Conservation (phyloP, 2,888 invertebrate species). For the Xanthorhoe spadicearia region DNA sequence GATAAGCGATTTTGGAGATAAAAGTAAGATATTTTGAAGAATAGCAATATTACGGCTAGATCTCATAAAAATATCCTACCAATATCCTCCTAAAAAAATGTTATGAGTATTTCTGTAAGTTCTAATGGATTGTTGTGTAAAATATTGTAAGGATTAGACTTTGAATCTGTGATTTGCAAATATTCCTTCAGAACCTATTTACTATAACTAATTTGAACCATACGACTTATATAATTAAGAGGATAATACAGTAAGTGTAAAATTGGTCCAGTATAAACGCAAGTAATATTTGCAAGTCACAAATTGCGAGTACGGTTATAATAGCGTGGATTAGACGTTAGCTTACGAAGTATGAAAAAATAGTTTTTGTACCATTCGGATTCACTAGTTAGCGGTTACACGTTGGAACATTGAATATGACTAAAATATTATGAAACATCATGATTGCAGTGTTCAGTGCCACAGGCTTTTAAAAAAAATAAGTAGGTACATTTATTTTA, state of each 20-base stretch:
- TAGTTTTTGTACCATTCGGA: slow-evolving; percentile 81
- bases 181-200: slow-evolving; percentile 2
- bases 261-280: slow-evolving; percentile 10
- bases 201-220: background rate
- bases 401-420: slow-evolving; percentile 57
- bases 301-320: slow-evolving; percentile 23
- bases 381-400: slow-evolving; percentile 73
- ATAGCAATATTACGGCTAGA: slow-evolving; percentile 32
- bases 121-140: slow-evolving; percentile 59
- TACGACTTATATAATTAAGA: slow-evolving; percentile 8
- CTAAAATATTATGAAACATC: slow-evolving; percentile 17
- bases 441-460: slow-evolving; percentile 3
- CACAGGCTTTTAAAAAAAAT: slow-evolving; percentile 4
- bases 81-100: slow-evolving; percentile 29
- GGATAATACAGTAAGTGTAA: slow-evolving; percentile 5
- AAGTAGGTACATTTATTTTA: no score
- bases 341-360: slow-evolving; percentile 70
- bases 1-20: slow-evolving; percentile 15
- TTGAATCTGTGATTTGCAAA: slow-evolving; percentile 16
- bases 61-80: slow-evolving; percentile 37
- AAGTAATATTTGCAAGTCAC: slow-evolving; percentile 19
- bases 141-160: slow-evolving; percentile 72
- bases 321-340: slow-evolving; percentile 61
- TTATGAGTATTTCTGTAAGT: slow-evolving; percentile 38
- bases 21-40: slow-evolving; percentile 24